Percentiles rank a stretch among this genome's conserved stretches.
Evolutionary conservation across 2,113 vertebrate species (phyloP).

Genomic region (Sylvia atricapilla): DNA sequence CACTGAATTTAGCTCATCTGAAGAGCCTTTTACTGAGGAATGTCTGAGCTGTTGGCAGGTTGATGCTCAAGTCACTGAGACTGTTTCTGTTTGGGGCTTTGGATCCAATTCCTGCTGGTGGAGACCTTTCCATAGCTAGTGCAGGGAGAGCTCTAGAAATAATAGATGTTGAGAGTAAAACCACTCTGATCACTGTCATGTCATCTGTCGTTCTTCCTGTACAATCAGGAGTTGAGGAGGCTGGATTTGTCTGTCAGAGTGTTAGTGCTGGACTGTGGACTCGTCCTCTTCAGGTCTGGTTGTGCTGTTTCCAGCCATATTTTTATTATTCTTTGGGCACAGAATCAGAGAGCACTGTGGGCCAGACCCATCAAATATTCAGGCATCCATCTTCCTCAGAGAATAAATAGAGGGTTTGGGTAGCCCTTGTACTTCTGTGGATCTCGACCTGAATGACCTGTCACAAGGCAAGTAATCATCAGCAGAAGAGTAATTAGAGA

Average conservation of each 20-base stretch:
- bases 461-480: not conserved
- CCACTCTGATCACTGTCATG: not conserved
- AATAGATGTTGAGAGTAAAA: not conserved
- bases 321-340: not conserved
- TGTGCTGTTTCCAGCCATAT: not conserved
- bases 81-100: not conserved
- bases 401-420: not conserved
- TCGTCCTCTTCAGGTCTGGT: not conserved
- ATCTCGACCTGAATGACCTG: not conserved
- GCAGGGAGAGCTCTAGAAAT: not conserved
- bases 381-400: not conserved
- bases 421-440: not conserved
- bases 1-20: not conserved
- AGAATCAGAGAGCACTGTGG: not conserved
- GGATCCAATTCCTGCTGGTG: rapidly evolving
- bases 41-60: not conserved
- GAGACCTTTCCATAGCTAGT: not conserved
- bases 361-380: not conserved
- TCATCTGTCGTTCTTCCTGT: not conserved
- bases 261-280: not conserved
- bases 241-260: not conserved
- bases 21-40: not conserved
- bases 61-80: not conserved
- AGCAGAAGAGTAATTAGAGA: not conserved
- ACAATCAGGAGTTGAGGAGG: not conserved